phyloP scores from a whole-genome alignment of 2,113 vertebrate genomes.

The Xerus inauris region DNA sequence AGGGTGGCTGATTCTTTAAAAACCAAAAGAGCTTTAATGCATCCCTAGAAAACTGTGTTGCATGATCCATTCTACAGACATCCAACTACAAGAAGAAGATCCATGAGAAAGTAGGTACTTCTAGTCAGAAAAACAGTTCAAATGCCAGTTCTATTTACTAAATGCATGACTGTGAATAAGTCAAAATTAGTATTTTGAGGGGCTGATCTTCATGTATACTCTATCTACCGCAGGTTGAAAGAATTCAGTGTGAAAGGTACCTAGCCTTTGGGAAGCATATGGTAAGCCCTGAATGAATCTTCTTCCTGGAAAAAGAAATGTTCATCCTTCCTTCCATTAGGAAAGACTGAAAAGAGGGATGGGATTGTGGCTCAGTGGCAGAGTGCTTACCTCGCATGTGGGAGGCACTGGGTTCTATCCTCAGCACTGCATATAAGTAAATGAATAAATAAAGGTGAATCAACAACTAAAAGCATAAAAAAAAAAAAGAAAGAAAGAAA shows the following conservation, averaged over 20 bases:
- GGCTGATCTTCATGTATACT: not conserved
- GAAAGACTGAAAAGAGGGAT: conserved; percentile 11
- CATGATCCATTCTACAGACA: not conserved
- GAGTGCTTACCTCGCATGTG: too few species aligned
- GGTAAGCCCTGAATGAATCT: not conserved
- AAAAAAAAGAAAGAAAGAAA: too few species aligned
- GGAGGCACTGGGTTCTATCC: too few species aligned
- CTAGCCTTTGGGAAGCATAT: not conserved
- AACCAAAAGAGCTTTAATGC: not conserved
- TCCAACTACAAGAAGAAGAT: not conserved
- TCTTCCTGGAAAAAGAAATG: not conserved
- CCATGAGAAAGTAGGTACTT: not conserved
- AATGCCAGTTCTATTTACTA: not conserved
- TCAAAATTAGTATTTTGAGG: not conserved
- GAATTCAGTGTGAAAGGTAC: not conserved
- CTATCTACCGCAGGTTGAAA: not conserved
- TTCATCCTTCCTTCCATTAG: not conserved
- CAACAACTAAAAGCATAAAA: too few species aligned
- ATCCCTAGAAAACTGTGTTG: not conserved
- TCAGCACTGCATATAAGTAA: too few species aligned
- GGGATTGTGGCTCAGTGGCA: too few species aligned
- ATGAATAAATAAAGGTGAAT: too few species aligned
- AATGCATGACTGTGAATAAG: not conserved
- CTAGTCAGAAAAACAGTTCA: not conserved
- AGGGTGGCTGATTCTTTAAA: not conserved